phyloP scores from a whole-genome alignment of 2,888 invertebrate genomes.

The Dermolepida albohirtum region DNA sequence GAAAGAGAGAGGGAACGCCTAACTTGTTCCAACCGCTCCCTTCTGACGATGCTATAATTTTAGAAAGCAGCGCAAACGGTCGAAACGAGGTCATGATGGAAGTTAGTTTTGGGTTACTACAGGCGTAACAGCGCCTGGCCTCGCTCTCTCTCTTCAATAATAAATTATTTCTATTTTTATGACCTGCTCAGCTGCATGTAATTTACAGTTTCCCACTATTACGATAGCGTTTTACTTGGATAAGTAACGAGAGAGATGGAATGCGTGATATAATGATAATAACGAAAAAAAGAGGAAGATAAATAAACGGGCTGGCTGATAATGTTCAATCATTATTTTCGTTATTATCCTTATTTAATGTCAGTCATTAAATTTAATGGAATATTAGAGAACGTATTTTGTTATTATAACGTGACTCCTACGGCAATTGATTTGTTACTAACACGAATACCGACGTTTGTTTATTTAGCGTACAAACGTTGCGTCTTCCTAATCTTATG shows the following conservation, averaged over 20 bases:
- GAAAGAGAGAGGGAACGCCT: neutral
- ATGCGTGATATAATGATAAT: slow-evolving; percentile 5
- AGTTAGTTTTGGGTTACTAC: slow-evolving; percentile 32
- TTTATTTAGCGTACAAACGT: no score
- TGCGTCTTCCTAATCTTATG: no score
- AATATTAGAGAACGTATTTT: neutral
- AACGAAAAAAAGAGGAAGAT: slow-evolving; percentile 8
- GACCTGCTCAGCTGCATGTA: slow-evolving; percentile 40
- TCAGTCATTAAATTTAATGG: slow-evolving; percentile 3
- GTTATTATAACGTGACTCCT: neutral
- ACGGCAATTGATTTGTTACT: no score
- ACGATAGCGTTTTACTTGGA: slow-evolving; percentile 12
- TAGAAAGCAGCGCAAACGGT: slow-evolving; percentile 42
- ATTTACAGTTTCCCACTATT: slow-evolving; percentile 25
- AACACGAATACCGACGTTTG: no score
- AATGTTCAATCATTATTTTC: neutral
- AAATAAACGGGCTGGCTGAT: slow-evolving; percentile 1
- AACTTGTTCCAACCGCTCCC: no score
- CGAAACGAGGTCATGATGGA: slow-evolving; percentile 39
- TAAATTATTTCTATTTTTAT: slow-evolving; percentile 43
- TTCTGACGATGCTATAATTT: slow-evolving; percentile 39
- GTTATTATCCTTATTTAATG: slow-evolving; percentile 13
- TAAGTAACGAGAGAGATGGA: slow-evolving; percentile 11
- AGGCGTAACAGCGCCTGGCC: neutral
- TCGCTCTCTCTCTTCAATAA: slow-evolving; percentile 21